These are phyloP conservation scores for Centropus unirufus DNA, from an alignment of 2,113 vertebrate species.

Conservation along the genomic window DNA sequence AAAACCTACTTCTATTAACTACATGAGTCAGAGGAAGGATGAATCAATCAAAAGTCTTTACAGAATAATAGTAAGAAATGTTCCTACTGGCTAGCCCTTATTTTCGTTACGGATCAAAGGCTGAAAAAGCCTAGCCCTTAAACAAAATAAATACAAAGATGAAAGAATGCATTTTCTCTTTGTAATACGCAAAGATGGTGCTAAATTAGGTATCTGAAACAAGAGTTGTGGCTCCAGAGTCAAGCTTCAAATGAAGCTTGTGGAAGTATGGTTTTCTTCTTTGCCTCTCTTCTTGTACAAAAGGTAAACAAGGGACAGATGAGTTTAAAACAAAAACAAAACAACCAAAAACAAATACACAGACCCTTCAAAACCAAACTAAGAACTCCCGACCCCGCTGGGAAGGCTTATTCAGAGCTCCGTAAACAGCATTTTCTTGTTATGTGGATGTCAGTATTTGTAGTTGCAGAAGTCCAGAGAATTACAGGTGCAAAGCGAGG, in stretches of 20 bases:
- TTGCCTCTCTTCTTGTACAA: not conserved
- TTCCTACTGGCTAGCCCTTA: not conserved
- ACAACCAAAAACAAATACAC: no score
- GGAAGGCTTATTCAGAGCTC: not conserved
- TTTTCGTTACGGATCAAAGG: constrained; percentile 20
- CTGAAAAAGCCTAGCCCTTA: not conserved
- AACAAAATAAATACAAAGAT: not conserved
- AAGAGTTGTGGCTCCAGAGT: not conserved
- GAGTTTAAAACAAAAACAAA: not conserved
- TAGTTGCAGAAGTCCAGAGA: not conserved
- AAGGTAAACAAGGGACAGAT: not conserved
- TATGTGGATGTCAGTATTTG: not conserved
- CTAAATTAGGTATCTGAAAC: not conserved
- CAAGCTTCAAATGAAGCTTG: not conserved
- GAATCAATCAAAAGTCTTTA: constrained; percentile 17
- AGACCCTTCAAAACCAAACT: no score
- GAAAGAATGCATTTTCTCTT: not conserved
- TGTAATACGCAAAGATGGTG: not conserved
- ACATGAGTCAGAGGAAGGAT: constrained; percentile 1
- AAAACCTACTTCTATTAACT: not conserved
- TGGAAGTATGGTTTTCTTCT: not conserved
- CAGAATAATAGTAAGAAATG: not conserved
- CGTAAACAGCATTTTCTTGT: not conserved
- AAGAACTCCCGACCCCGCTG: not conserved
- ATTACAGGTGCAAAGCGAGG: not conserved